phyloP scores from a whole-genome alignment of 1,140 invertebrate species.

The Drosophila miranda region DNA sequence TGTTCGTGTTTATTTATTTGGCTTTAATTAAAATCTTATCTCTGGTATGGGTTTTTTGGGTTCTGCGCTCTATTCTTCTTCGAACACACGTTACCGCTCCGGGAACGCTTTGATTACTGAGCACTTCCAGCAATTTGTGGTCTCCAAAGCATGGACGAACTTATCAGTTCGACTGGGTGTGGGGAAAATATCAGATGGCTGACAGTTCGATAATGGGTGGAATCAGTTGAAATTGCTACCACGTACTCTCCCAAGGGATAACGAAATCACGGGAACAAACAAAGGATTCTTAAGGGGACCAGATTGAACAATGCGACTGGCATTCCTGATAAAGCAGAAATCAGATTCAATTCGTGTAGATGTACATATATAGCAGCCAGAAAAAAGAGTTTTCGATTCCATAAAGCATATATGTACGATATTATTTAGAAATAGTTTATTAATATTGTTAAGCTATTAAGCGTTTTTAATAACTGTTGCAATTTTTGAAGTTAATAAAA shows the following conservation, averaged over 20 bases:
- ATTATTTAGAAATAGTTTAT: too few species aligned
- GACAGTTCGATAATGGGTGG: slow-evolving; percentile 6
- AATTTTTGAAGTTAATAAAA: too few species aligned
- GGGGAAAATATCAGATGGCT: slow-evolving; percentile 12
- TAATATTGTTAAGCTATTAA: too few species aligned
- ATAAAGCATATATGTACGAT: too few species aligned
- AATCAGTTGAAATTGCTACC: background rate
- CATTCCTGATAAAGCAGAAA: too few species aligned
- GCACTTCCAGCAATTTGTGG: background rate
- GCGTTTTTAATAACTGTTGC: too few species aligned
- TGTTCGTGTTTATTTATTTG: slow-evolving; percentile 15
- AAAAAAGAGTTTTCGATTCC: too few species aligned
- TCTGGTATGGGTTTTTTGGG: background rate
- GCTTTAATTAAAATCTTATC: slow-evolving; percentile 56
- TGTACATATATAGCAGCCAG: too few species aligned
- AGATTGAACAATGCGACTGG: too few species aligned
- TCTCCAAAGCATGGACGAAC: background rate
- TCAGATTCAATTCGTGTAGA: too few species aligned
- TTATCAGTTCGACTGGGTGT: slow-evolving; percentile 17
- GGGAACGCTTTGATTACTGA: slow-evolving; percentile 23
- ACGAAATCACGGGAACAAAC: background rate
- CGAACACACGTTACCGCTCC: background rate
- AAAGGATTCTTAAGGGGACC: too few species aligned
- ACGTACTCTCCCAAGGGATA: background rate
- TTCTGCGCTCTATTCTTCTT: background rate